These are phyloP conservation scores for Drosophila tristis DNA, from an alignment of 1,140 invertebrate species.

Conservation along the genomic window DNA sequence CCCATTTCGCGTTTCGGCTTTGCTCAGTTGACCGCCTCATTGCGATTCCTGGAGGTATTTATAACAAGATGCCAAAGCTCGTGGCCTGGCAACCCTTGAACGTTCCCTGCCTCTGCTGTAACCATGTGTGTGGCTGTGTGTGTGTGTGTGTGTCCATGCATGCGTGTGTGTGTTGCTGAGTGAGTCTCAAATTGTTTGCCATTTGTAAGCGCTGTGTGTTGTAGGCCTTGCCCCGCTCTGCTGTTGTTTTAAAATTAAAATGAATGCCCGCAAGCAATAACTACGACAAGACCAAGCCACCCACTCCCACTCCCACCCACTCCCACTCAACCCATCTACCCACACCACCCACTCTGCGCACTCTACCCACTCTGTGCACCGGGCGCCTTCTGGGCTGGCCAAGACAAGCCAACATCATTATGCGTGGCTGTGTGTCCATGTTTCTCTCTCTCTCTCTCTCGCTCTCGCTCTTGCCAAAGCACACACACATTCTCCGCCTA, in stretches of 20 bases:
- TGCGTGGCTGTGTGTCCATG: constrained; percentile 75
- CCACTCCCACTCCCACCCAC: constrained; percentile 4
- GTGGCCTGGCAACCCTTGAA: constrained; percentile 70
- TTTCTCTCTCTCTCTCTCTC: constrained; percentile 10
- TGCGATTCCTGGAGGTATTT: constrained; percentile 34
- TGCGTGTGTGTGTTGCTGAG: constrained; percentile 16
- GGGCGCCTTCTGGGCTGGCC: constrained; percentile 61
- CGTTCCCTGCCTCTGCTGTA: neutral
- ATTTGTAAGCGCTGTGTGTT: constrained; percentile 78
- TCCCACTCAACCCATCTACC: no score
- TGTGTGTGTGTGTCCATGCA: neutral
- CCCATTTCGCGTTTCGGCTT: constrained; percentile 4
- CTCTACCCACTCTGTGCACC: constrained; percentile 10
- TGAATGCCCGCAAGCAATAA: constrained; percentile 82
- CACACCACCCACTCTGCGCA: constrained; percentile 3
- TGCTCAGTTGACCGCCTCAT: constrained; percentile 58
- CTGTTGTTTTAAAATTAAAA: constrained; percentile 83
- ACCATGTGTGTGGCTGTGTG: constrained; percentile 25
- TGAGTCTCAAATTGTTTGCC: constrained; percentile 74
- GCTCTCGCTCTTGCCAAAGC: constrained; percentile 3
- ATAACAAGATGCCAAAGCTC: constrained; percentile 34
- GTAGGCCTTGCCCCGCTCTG: constrained; percentile 63
- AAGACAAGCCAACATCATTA: constrained; percentile 82
- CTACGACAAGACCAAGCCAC: constrained; percentile 68
- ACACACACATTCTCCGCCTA: neutral